Evolutionary conservation across 2,797 vertebrate genomes (phyloP), one percentile per base, ranked within the genome.

Genomic region (Miichthys miiuy): DNA sequence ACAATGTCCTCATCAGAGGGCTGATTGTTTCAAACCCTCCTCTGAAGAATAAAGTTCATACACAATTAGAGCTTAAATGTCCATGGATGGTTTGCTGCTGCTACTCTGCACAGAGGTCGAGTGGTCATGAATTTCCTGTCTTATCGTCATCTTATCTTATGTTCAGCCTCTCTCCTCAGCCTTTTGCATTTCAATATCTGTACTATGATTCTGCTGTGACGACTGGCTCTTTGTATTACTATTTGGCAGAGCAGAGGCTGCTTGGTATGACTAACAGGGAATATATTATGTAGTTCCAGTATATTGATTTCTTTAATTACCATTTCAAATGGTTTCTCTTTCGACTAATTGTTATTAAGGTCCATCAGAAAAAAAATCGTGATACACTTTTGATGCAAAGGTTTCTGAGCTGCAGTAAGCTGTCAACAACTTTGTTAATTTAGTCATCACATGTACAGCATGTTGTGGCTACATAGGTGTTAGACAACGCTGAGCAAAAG

Each of bases 51-150:
- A 52, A 54, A 76, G 62, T 79, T 72, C 67, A 71, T 21, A 47
- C 25, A 71, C 47, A 72, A 67, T 66, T 46, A 55, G 62, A 88
- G 77, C 71, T 82, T 80, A 80, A 82, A 73, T 62, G 48, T 72
- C 55, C 1, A 1, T 12, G 27, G 68, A 74, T 74, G 71, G 44
- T 60, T 84, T 60, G 14, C 77, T 65, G 68, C 58, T 61, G n/a
- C 50, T 68, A 23, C 68, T 65, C 46, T 47, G 51, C 61, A 61
- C 51, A 77, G 25, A 75, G 76, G 50, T 80, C 9, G 13, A 73
- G 68, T 84, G 54, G 17, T 61, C 62, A 56, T 74, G 58, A 73
- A 72, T 77, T 72, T 79, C 47, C 34, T 41, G 64, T 80, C 80
- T 66, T 78, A 38, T 71, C 69, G 52, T 81, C 64, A 12, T 68